Evolutionary conservation across 2,888 invertebrate genomes (phyloP), one percentile per base, ranked within the genome.

Genomic region (Diaperis boleti): DNA sequence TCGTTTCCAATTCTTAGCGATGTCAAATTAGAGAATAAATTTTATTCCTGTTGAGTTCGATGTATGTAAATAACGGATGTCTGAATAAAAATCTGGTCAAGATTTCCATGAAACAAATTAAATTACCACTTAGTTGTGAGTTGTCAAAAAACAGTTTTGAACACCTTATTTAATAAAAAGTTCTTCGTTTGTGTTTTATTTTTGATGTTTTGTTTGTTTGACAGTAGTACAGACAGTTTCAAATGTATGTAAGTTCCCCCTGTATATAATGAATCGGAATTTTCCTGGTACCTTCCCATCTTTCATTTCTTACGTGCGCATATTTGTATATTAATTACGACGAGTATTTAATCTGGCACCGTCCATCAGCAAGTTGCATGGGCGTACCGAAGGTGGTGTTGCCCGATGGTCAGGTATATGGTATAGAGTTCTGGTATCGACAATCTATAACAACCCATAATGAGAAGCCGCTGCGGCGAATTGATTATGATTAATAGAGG

Each of bases 391-490:
- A 69, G 70, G 70, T 70, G 69, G 69, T 71, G 71, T 68, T 70
- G 71, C 71, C 44, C 41, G 57, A 59, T 39, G 64, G 45, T 52
- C 67, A 57, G 64, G 59, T 52, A 37, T 18, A 41, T 44, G 22
- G 26, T 26, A 49, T 17, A 52, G 44, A 57, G 45, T 57, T 14
- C 26, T 29, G 59, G 59, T 50, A 59, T 59, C 59, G 54, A 75
- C 78, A 74, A 80, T 80, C 80, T 79, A 79, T 79, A 80, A 80
- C 80, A 79, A 77, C 79, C 77, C 74, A 76, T 80, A 79, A 80
- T 80, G 79, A 80, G 78, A 78, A 79, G 80, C 78, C 80, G 80
- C 76, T 70, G 63, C 75, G 72, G 72, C 69, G 78, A 78, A 79
- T 80, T 80, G 79, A 80, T 80, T 79, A 79, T 79, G 79, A 80